Conservation (phyloP, 2,888 invertebrate genomes). For the Liposcelis brunnea region DNA sequence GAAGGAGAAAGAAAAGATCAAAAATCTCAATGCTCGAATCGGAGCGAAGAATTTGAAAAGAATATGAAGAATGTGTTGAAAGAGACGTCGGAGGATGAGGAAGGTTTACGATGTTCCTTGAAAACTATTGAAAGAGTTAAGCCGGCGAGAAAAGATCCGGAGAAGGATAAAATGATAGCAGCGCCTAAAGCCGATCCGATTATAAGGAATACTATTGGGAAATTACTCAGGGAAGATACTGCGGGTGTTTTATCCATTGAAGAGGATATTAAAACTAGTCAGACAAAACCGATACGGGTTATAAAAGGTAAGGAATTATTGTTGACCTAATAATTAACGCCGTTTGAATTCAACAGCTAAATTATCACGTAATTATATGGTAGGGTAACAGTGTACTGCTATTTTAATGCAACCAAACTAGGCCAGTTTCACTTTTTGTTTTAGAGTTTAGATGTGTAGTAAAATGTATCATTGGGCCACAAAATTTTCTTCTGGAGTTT, state of each 20-base stretch:
- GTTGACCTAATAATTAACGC: too few species aligned
- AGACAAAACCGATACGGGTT: too few species aligned
- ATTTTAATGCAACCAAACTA: too few species aligned
- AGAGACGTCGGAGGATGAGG: conserved; percentile 3
- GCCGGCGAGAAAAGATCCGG: neutral
- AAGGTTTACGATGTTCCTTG: neutral
- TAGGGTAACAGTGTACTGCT: too few species aligned
- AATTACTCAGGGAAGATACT: neutral
- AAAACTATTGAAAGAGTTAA: conserved; percentile 2
- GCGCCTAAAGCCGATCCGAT: conserved; percentile 7
- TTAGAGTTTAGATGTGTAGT: too few species aligned
- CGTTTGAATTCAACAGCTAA: too few species aligned
- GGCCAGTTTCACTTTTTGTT: too few species aligned
- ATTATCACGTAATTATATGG: too few species aligned
- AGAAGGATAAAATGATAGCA: neutral
- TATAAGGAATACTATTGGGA: neutral
- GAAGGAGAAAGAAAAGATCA: neutral
- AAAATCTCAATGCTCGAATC: too few species aligned
- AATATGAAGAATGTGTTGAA: conserved; percentile 2
- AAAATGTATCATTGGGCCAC: too few species aligned
- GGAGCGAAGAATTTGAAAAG: conserved; percentile 1
- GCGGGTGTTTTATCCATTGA: neutral
- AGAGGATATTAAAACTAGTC: neutral
- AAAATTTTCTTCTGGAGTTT: too few species aligned
- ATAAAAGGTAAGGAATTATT: too few species aligned